Evolutionary conservation across 2,797 vertebrate species (phyloP), one percentile per base, ranked within the genome.

Genomic region (Lutjanus campechanus): DNA sequence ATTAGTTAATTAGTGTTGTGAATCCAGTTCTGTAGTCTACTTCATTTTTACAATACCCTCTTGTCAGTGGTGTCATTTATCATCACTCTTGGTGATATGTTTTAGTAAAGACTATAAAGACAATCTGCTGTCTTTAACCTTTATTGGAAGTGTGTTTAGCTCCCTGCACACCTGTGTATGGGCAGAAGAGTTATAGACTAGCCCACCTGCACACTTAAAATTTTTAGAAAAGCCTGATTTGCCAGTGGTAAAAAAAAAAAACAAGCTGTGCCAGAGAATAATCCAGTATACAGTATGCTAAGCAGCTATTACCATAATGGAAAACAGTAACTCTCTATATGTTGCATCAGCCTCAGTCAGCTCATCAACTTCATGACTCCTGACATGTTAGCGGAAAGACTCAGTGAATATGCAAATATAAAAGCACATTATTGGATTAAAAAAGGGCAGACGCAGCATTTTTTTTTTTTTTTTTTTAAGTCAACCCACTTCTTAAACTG

Each of bases 341-440:
- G 0, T 67, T 72, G 67, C 78, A 67, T 81, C 71, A 86, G 58
- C 58, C 72, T 59, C 67, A 25, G 29, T 51, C 44, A 69, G 62
- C 29, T 59, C 29, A 36, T 77, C 53, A 51, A 0, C 56, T 8
- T 65, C 29, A 51, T 70, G 44, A 63, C 47, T 54, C 54, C 51
- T 75, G 69, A 66, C 69, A 65, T 55, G 41, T 64, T 12, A 6
- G 40, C 50, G 20, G 53, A 44, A 20, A 9, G 20, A 66, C 11
- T 77, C 61, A 36, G 44, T 44, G 44, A 65, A 46, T 69, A 65
- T 47, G 63, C 66, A 71, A 65, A 82, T 64, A 29, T 20, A 46
- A 73, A 69, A 74, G n/a, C 11, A 22, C 13, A 16, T 36, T 44
- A 8, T 16, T 58, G 20, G 15, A 68, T 29, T 62, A 25, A 60